Conservation (phyloP, 2,888 invertebrate species). For the Gari tellinella region DNA sequence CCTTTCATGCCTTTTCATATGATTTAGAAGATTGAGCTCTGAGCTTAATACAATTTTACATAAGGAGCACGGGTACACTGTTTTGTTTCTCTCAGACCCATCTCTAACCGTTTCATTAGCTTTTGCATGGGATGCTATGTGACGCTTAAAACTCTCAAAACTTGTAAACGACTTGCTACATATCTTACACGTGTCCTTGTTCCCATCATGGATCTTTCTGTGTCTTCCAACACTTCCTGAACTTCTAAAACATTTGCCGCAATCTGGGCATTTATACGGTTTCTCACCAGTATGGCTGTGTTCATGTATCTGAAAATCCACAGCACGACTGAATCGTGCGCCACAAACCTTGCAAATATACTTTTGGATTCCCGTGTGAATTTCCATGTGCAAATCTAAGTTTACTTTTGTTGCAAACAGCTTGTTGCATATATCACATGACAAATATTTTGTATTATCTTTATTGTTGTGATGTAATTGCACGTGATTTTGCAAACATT, state of each 20-base stretch:
- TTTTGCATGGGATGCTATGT: conserved; percentile 14
- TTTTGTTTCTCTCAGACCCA: too few species aligned
- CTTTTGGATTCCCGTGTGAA: conserved; percentile 21
- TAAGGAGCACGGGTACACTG: too few species aligned
- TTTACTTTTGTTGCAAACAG: not conserved
- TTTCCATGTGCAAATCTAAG: conserved; percentile 25
- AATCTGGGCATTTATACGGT: conserved; percentile 23
- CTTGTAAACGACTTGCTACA: conserved; percentile 18
- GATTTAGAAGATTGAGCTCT: too few species aligned
- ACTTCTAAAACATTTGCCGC: conserved; percentile 12
- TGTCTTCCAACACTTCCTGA: conserved; percentile 23
- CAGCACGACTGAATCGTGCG: conserved; percentile 21
- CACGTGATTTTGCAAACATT: too few species aligned
- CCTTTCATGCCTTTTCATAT: too few species aligned
- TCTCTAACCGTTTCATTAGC: not conserved
- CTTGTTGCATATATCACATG: conserved; percentile 24
- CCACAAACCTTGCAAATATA: conserved; percentile 22
- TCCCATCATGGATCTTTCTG: conserved; percentile 14
- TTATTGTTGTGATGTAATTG: too few species aligned
- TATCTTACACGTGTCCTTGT: conserved; percentile 24
- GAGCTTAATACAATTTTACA: too few species aligned
- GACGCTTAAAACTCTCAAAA: conserved; percentile 13
- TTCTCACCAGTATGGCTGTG: conserved; percentile 26
- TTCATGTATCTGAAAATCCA: conserved; percentile 18
- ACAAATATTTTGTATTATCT: too few species aligned